Conservation (phyloP, 2,888 invertebrate genomes). For the Cephus pulcher region DNA sequence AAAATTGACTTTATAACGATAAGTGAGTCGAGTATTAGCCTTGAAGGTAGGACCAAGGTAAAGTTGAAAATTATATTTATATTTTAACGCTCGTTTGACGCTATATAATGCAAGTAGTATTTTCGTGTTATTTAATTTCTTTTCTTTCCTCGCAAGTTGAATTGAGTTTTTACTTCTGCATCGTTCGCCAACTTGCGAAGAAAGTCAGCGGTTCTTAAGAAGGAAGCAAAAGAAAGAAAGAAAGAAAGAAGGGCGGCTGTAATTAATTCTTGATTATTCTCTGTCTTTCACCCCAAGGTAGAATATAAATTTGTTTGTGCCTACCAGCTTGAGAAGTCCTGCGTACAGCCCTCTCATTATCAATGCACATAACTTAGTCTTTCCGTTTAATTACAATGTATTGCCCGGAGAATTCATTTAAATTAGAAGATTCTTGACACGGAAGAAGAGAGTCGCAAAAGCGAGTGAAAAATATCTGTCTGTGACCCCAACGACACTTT, state of each 20-base stretch:
- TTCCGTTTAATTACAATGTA: slow-evolving; percentile 22
- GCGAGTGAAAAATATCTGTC: not conserved
- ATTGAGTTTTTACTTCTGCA: not conserved
- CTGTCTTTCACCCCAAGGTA: slow-evolving; percentile 15
- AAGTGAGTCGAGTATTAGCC: not conserved
- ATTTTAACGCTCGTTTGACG: not conserved
- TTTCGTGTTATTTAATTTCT: not conserved
- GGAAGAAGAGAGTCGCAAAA: not conserved
- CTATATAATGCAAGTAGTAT: not conserved
- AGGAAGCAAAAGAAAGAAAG: not conserved
- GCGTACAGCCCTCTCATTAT: slow-evolving; percentile 4
- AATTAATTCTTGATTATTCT: slow-evolving; percentile 41
- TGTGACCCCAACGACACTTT: not conserved
- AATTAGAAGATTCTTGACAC: slow-evolving; percentile 11
- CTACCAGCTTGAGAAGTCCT: slow-evolving; percentile 8
- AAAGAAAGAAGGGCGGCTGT: slow-evolving; percentile 13
- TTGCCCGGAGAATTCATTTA: slow-evolving; percentile 18
- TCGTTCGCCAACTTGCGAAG: not conserved
- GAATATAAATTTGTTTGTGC: slow-evolving; percentile 15
- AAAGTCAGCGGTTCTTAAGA: slow-evolving; percentile 1
- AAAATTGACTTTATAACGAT: not conserved
- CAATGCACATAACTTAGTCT: slow-evolving; percentile 20
- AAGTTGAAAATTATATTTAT: not conserved
- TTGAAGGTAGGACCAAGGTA: not conserved
- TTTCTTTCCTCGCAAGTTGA: not conserved